A percentile compares a stretch with the other conserved stretches of the same genome.
phyloP scores from a whole-genome alignment of 2,113 vertebrate species.

The Amblyopsis rosae region DNA sequence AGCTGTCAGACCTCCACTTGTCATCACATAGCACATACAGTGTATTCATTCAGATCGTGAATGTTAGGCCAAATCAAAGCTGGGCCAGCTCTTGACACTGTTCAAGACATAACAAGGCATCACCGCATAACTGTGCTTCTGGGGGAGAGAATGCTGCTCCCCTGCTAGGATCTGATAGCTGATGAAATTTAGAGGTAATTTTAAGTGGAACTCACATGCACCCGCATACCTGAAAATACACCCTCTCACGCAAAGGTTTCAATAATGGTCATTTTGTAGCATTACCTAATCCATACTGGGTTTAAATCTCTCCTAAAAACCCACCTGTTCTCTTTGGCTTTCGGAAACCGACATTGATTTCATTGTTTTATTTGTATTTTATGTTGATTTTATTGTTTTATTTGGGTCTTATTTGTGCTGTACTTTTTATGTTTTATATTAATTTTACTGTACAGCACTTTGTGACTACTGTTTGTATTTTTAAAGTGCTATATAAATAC shows the following conservation, averaged over 20 bases:
- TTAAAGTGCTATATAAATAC: too few species aligned
- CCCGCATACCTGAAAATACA: not conserved
- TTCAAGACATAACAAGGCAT: conserved; percentile 26
- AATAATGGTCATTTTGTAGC: too few species aligned
- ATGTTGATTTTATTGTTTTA: too few species aligned
- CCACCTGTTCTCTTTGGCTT: too few species aligned
- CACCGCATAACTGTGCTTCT: conserved; percentile 38
- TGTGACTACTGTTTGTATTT: too few species aligned
- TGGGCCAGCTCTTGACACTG: conserved; percentile 9
- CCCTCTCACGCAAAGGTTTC: not conserved
- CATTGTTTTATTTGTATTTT: too few species aligned
- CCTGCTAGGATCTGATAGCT: conserved; percentile 46
- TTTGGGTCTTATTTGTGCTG: too few species aligned
- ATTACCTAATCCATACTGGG: too few species aligned
- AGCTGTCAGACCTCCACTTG: not conserved
- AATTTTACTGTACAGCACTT: too few species aligned
- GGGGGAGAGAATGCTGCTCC: conserved; percentile 15
- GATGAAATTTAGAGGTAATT: conserved; percentile 60
- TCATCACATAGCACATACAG: not conserved
- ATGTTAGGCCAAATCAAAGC: conserved; percentile 21
- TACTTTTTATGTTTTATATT: too few species aligned
- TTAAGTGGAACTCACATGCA: conserved; percentile 20
- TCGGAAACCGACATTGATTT: too few species aligned
- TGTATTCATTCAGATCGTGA: not conserved
- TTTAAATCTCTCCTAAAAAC: too few species aligned